These are phyloP conservation scores for Phrixothrix hirtus DNA, from an alignment of 2,888 invertebrate genomes.

Conservation along the genomic window DNA sequence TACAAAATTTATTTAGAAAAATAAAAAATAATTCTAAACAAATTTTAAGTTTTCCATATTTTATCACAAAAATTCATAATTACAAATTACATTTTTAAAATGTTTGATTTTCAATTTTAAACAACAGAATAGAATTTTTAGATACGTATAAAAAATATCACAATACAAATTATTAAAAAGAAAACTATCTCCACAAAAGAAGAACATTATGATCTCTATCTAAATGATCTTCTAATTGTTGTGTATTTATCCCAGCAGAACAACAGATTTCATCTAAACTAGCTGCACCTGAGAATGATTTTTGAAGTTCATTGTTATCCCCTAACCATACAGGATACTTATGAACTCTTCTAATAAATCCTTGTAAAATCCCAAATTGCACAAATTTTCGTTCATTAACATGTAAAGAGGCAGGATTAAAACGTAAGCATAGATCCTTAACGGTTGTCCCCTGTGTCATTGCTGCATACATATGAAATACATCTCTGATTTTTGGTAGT, in stretches of 20 bases:
- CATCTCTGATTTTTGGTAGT: slow-evolving; percentile 60
- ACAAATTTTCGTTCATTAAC: slow-evolving; percentile 82
- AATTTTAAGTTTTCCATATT: too few species aligned
- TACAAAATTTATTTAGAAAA: too few species aligned
- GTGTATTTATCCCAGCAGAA: slow-evolving; percentile 73
- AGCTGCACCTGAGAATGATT: slow-evolving; percentile 77
- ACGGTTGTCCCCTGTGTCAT: slow-evolving; percentile 74
- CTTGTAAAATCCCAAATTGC: slow-evolving; percentile 85
- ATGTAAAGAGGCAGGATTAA: slow-evolving; percentile 72
- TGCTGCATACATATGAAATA: slow-evolving; percentile 67
- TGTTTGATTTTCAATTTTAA: background rate
- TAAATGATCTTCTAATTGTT: slow-evolving; percentile 78
- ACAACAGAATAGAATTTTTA: too few species aligned
- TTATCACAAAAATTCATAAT: background rate
- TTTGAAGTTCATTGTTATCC: slow-evolving; percentile 56
- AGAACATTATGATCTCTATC: slow-evolving; percentile 82
- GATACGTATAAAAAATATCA: background rate
- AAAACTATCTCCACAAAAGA: slow-evolving; percentile 75
- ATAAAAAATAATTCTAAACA: too few species aligned
- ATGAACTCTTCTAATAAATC: slow-evolving; percentile 78
- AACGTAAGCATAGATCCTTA: slow-evolving; percentile 68
- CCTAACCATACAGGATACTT: slow-evolving; percentile 59
- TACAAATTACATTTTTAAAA: background rate
- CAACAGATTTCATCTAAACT: slow-evolving; percentile 92
- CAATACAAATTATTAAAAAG: too few species aligned